Percentiles rank a stretch among this genome's conserved stretches.
Evolutionary conservation across 37 sponge, comb jelly and placozoan genomes (phyloP).

Genomic region (Hexactinellida sp.): DNA sequence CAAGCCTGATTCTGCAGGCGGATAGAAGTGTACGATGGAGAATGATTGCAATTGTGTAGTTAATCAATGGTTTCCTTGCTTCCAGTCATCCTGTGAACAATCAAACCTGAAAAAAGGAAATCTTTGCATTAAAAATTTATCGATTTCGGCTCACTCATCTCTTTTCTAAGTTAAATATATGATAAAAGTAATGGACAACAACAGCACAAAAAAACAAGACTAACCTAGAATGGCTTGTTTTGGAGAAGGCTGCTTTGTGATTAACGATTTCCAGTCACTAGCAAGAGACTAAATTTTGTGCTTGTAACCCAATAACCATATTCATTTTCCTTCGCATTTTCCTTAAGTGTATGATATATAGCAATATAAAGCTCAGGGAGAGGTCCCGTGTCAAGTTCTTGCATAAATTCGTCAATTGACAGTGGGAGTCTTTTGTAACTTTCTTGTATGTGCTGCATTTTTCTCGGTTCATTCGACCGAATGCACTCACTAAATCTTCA

Average conservation of each 20-base stretch:
- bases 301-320: background rate
- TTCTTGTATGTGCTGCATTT: background rate
- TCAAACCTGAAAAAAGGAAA: background rate
- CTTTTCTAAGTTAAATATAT: too few relatives aligned
- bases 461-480: background rate
- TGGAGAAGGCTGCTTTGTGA: background rate
- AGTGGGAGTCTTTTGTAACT: background rate
- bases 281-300: background rate
- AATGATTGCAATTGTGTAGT: background rate
- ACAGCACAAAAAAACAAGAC: too few relatives aligned
- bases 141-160: too few relatives aligned
- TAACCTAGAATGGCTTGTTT: too few relatives aligned
- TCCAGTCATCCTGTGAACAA: too few relatives aligned
- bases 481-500: too few relatives aligned
- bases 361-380: background rate
- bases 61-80: too few relatives aligned
- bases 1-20: too few relatives aligned
- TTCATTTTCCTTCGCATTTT: too few relatives aligned
- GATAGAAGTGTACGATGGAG: background rate
- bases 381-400: background rate
- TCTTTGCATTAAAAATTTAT: background rate
- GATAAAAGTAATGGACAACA: too few relatives aligned
- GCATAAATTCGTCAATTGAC: too few relatives aligned
- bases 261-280: background rate
- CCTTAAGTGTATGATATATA: too few relatives aligned